A percentile compares a stretch with the other conserved stretches of the same genome.
phyloP scores from a whole-genome alignment of 2,797 vertebrate species.

The Anguilla megastoma region DNA sequence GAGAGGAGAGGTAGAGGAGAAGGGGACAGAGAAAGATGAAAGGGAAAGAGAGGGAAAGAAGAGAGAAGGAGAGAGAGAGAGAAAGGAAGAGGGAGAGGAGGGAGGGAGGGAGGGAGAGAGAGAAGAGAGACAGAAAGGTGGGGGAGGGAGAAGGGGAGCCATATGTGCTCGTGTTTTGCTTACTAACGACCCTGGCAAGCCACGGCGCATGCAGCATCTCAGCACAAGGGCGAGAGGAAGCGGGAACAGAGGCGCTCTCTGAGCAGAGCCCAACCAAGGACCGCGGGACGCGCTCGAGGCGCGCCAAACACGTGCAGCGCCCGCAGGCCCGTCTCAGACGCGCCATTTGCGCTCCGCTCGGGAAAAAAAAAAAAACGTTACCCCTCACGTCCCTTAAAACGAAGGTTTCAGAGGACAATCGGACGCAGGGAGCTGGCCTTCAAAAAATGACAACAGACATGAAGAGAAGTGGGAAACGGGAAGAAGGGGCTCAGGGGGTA shows the following conservation, averaged over 20 bases:
- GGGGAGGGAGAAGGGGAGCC: constrained; percentile 25
- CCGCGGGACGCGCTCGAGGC: background rate
- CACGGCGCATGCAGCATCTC: constrained; percentile 40
- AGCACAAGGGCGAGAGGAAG: constrained; percentile 39
- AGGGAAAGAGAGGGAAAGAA: constrained; percentile 24
- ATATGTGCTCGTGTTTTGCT: constrained; percentile 53
- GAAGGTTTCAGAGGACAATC: background rate
- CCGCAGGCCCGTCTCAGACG: background rate
- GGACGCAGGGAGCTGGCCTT: background rate
- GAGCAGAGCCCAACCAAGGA: constrained; percentile 6
- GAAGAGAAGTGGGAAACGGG: background rate
- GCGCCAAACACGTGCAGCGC: background rate
- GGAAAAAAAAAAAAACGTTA: background rate
- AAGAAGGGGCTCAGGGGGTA: constrained; percentile 32
- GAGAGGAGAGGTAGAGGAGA: constrained; percentile 61
- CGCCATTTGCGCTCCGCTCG: background rate
- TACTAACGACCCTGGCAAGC: constrained; percentile 47
- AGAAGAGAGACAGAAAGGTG: constrained; percentile 34
- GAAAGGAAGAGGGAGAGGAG: constrained; percentile 26
- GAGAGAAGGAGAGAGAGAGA: background rate
- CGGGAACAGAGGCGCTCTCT: background rate
- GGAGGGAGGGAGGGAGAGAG: constrained; percentile 17
- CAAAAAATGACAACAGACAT: background rate
- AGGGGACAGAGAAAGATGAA: constrained; percentile 58
- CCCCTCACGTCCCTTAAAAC: background rate